Conservation (phyloP, 2,888 invertebrate genomes). For the Aethes cnicana region DNA sequence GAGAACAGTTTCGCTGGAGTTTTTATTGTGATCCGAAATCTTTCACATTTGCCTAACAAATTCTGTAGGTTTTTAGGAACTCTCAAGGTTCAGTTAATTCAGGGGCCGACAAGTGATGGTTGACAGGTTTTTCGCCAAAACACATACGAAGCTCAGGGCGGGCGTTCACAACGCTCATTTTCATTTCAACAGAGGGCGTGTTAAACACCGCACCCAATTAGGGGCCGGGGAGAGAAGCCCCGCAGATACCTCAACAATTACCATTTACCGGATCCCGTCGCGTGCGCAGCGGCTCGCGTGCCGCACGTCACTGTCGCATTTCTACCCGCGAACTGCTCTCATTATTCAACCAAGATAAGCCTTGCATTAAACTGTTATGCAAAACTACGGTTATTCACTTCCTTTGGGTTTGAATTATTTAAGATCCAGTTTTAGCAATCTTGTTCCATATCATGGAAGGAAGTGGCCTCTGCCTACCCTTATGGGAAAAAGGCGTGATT, state of each 20-base stretch:
- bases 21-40: conserved; percentile 5
- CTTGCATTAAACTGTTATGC: conserved; percentile 27
- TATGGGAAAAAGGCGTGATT: too few species aligned
- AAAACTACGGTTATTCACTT: conserved; percentile 26
- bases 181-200: conserved; percentile 4
- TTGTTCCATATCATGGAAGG: too few species aligned
- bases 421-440: conserved; percentile 8
- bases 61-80: too few species aligned
- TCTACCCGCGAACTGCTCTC: conserved; percentile 43
- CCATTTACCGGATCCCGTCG: conserved; percentile 15
- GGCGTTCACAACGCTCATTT: neutral
- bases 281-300: conserved; percentile 45
- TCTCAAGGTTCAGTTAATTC: too few species aligned
- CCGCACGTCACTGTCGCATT: conserved; percentile 55
- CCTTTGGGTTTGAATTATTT: conserved; percentile 16
- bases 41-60: too few species aligned
- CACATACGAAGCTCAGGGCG: too few species aligned
- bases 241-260: conserved; percentile 12
- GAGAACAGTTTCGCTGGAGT: conserved; percentile 6
- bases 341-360: conserved; percentile 35
- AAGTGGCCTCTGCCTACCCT: too few species aligned
- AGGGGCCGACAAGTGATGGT: too few species aligned
- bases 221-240: conserved; percentile 14
- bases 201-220: conserved; percentile 1
- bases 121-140: neutral